Percentiles rank a stretch among this genome's conserved stretches.
These are phyloP conservation scores for Neolamprologus fasciatus DNA, from an alignment of 2,113 vertebrate species.

Conservation along the genomic window DNA sequence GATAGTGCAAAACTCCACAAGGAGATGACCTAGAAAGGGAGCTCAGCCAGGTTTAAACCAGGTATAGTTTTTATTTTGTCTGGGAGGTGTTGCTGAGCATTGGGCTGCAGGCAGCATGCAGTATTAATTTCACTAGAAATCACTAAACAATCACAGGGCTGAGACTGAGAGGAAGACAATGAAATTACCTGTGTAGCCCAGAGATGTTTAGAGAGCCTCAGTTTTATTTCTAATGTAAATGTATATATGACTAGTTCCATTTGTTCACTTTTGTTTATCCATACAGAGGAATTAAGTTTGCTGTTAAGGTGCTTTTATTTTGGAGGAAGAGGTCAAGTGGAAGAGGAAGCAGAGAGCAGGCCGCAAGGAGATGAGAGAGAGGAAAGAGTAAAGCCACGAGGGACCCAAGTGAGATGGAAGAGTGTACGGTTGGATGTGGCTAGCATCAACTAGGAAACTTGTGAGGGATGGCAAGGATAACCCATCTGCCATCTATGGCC, in stretches of 20 bases:
- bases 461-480: background rate
- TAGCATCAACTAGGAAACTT: background rate
- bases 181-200: fast-evolving
- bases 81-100: background rate
- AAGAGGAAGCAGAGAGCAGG: background rate
- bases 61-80: background rate
- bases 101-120: background rate
- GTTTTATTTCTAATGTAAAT: background rate
- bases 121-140: background rate
- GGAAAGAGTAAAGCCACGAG: background rate
- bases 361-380: background rate
- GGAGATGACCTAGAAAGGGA: background rate
- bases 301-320: background rate
- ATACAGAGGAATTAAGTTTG: background rate
- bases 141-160: background rate
- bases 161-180: background rate
- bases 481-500: fast-evolving
- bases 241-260: background rate
- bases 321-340: background rate
- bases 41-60: background rate
- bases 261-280: background rate
- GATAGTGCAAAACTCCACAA: background rate
- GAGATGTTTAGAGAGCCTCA: background rate
- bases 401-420: background rate
- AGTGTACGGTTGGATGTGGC: fast-evolving